Evolutionary conservation across 2,797 vertebrate genomes (phyloP).

Genomic region (Amblyopsis hoosieri): DNA sequence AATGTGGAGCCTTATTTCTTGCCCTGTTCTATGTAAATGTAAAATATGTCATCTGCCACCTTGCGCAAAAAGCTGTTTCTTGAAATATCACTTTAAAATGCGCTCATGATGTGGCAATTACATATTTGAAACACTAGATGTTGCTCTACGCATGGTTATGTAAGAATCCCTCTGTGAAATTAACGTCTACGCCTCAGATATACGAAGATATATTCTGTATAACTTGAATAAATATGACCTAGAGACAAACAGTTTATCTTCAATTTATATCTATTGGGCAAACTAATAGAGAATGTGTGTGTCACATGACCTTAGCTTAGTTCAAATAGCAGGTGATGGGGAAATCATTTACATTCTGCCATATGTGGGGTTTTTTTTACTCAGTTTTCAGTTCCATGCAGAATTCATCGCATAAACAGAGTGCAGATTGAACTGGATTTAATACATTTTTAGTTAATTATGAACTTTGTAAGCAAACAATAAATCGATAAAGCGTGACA

Average conservation of each 20-base stretch:
- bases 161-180: too few species aligned
- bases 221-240: too few species aligned
- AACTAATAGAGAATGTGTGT: background rate
- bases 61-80: too few species aligned
- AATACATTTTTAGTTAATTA: constrained; percentile 3
- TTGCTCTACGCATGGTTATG: constrained; percentile 32
- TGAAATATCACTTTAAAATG: too few species aligned
- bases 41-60: background rate
- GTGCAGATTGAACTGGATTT: background rate
- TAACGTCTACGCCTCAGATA: too few species aligned
- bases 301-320: background rate
- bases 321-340: background rate
- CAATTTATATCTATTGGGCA: too few species aligned
- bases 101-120: background rate
- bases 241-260: too few species aligned
- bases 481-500: constrained; percentile 18
- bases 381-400: background rate
- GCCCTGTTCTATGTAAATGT: constrained; percentile 1
- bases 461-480: constrained; percentile 1
- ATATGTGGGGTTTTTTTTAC: background rate
- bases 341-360: background rate
- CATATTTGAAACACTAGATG: constrained; percentile 43
- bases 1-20: constrained; percentile 19
- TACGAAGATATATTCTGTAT: too few species aligned
- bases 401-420: background rate